Conservation (phyloP, 2,113 vertebrate species). For the Eidolon helvum region DNA sequence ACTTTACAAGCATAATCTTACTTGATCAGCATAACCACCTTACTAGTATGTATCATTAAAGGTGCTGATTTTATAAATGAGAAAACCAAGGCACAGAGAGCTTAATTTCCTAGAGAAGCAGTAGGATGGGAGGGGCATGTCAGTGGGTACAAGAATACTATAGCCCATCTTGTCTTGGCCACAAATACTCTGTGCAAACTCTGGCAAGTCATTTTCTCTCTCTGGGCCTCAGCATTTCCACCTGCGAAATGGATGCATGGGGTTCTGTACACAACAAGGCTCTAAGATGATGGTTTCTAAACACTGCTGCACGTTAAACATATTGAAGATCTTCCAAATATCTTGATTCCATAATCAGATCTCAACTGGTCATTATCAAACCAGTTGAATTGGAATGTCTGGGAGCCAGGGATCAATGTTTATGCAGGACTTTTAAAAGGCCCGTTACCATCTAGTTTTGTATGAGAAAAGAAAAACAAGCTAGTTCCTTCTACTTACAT, state of each 20-base stretch:
- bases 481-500: neutral
- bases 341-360: neutral
- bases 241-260: neutral
- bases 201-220: neutral
- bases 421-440: neutral
- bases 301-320: neutral
- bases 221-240: neutral
- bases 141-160: neutral
- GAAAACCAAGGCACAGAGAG: neutral
- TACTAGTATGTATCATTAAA: neutral
- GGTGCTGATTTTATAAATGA: neutral
- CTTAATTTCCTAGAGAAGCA: neutral
- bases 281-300: neutral
- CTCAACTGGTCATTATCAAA: too few species aligned
- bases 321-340: neutral
- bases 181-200: neutral
- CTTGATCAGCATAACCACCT: neutral
- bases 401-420: neutral
- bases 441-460: neutral
- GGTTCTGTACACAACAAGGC: neutral
- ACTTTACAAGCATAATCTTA: neutral
- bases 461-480: neutral
- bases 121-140: fast-evolving
- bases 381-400: neutral
- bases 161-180: neutral